These are phyloP conservation scores for Trachymyrmex cornetzi DNA, from an alignment of 1,140 invertebrate genomes.

Conservation along the genomic window DNA sequence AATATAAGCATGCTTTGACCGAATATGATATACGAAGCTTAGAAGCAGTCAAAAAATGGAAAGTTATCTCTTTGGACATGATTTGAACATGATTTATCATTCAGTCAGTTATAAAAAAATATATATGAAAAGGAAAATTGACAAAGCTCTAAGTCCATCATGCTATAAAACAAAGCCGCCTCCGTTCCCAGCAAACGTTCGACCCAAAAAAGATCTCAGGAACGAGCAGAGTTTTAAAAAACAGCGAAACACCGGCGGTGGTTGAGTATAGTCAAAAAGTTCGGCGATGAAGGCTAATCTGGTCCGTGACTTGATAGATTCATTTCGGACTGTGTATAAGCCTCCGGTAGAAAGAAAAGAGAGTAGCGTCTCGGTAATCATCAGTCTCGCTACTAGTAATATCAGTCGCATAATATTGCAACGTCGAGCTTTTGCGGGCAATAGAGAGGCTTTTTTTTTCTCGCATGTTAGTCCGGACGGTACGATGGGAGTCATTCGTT, in stretches of 20 bases:
- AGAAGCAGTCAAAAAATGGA: conserved; percentile 23
- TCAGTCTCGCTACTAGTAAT: conserved; percentile 57
- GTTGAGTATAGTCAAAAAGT: background rate
- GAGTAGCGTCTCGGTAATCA: conserved; percentile 69
- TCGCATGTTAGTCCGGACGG: conserved; percentile 31
- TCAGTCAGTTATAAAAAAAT: conserved; percentile 39
- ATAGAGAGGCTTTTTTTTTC: conserved; percentile 63
- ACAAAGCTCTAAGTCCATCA: conserved; percentile 44
- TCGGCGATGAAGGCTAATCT: conserved; percentile 1
- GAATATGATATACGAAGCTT: conserved; percentile 25
- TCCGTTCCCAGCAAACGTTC: conserved; percentile 59
- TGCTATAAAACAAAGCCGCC: conserved; percentile 46
- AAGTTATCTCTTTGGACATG: conserved; percentile 28
- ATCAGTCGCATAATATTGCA: conserved; percentile 43
- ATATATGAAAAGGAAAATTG: conserved; percentile 15
- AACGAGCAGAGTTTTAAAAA: conserved; percentile 42
- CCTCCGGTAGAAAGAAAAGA: conserved; percentile 12
- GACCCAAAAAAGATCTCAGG: conserved; percentile 48
- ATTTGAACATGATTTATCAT: conserved; percentile 33
- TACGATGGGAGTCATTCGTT: conserved; percentile 2
- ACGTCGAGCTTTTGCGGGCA: conserved; percentile 66
- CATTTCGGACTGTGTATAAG: background rate
- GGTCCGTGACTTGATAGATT: conserved; percentile 40
- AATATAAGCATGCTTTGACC: conserved; percentile 48
- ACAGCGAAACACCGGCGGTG: background rate